Base-by-base conservation (phyloP, 2,113 vertebrate genomes). In the Sphaerodactylus townsendi region DNA sequence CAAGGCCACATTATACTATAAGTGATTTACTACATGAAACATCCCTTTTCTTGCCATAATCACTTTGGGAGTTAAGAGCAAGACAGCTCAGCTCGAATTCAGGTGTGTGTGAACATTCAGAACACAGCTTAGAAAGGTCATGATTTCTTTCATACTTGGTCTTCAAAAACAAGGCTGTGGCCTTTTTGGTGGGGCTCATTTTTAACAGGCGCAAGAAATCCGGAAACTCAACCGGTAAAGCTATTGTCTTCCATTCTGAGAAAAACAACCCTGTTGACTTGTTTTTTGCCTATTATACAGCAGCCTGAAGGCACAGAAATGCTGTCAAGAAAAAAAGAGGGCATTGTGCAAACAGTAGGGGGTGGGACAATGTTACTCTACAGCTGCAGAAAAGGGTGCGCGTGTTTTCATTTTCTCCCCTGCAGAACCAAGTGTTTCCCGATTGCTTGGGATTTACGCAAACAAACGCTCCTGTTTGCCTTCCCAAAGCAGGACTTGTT, bases 1-100 rank as follows among this genome's bases (percentile, higher is more conserved):
- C n/a, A n/a, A n/a, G n/a, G n/a, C n/a, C n/a, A n/a, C n/a, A n/a
- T n/a, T 48, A 48, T 48, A 48, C 48, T 48, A 13, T 11, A 48
- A 48, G 50, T 71, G 19, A 2, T 71, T 39, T 39, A 19, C n/a
- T 33, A n/a, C 13, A 68, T 14, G 5, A 68, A 10, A 10, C 28
- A 30, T 68, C 28, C n/a, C 13, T 33, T 68, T 68, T 53, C 48
- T 15, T 53, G 50, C 5, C 50, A 53, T 53, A 53, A 19, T 53
- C 5, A 2, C 5, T 53, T 5, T 3, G 13, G 50, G 66, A 35
- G 33, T 35, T 30, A 82, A 0, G 68, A 65, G 56, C 82, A 17
- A 28, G 73, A 0, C 17, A 23, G 0, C 25, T 2, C 0, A 1
- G 88, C 2, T 10, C 3, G 70, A 1, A 17, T 39, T 17, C 50